Conservation (phyloP, 2,888 invertebrate species). For the Erebia epiphron region DNA sequence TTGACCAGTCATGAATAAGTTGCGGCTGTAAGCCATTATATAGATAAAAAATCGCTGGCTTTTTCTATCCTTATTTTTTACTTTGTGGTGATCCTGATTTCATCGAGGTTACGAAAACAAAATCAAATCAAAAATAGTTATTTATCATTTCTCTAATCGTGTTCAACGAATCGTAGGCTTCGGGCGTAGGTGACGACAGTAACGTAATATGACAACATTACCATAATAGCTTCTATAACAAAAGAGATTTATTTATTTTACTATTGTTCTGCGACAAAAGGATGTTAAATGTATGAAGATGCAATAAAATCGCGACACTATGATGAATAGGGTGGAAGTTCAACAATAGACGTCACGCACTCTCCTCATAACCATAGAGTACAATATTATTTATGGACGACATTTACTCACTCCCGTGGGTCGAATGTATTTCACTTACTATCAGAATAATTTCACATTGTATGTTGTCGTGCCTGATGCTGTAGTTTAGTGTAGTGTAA, state of each 20-base stretch:
- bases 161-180: conserved; percentile 19
- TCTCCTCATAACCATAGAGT: conserved; percentile 72
- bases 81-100: too few species aligned
- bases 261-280: conserved; percentile 34
- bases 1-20: too few species aligned
- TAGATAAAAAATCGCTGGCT: too few species aligned
- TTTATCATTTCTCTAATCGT: neutral
- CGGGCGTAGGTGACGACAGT: conserved; percentile 22
- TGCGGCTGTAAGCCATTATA: too few species aligned
- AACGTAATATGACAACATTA: conserved; percentile 33
- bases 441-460: neutral
- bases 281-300: conserved; percentile 50
- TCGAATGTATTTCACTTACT: conserved; percentile 35
- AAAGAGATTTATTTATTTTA: conserved; percentile 13
- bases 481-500: too few species aligned
- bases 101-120: too few species aligned
- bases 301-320: conserved; percentile 55
- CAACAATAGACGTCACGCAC: conserved; percentile 70
- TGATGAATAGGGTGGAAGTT: conserved; percentile 56
- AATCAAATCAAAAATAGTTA: neutral
- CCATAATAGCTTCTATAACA: conserved; percentile 30
- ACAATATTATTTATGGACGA: conserved; percentile 58
- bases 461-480: neutral
- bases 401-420: conserved; percentile 53
- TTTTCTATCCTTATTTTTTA: too few species aligned